Base-by-base conservation (phyloP, 2,797 vertebrate genomes). In the Mallotus villosus region DNA sequence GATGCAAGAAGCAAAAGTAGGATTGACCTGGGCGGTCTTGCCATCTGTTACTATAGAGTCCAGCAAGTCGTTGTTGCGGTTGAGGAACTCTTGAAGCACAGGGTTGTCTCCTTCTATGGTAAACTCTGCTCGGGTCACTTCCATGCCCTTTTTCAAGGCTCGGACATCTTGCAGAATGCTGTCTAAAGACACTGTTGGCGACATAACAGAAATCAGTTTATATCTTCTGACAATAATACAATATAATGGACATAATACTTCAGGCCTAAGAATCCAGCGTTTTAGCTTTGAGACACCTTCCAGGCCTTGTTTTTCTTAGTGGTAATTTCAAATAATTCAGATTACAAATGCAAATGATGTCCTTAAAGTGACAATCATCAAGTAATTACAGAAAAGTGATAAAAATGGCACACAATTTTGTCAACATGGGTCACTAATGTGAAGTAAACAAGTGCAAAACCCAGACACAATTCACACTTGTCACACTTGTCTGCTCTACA, bases 21-120 rank as follows among this genome's bases (percentile, higher is more conserved):
- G 51, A 16, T 63, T 11, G 61, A 98, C 97, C 95, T 98, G 95
- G 0, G 96, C 94, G 0, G 95, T 97, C 87, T 93, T 96, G 72
- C 95, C 93, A 60, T 98, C 95, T 0, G 91, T 90, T 2, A 84
- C 78, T 4, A 98, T 90, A 29, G 93, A 86, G 71, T 92, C 88
- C 86, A 99, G 93, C 80, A 91, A 86, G 62, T 93, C 90, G 0
- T 80, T 79, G 80, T 93, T 97, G 78, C 73, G 79, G 88, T 86
- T 93, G 73, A 98, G 86, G 76, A 99, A 98, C 27, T 93, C 90
- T 81, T 93, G 92, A 76, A 99, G 94, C 24, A 94, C 90, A 0
- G 55, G 27, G 6, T 91, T 95, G 75, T 95, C 91, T 0, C 93
- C 90, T 62, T 97, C 95, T 2, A 93, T 78, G 51, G 94, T 87